Conservation (phyloP, 2,113 vertebrate genomes). For the Oncorhynchus tshawytscha region DNA sequence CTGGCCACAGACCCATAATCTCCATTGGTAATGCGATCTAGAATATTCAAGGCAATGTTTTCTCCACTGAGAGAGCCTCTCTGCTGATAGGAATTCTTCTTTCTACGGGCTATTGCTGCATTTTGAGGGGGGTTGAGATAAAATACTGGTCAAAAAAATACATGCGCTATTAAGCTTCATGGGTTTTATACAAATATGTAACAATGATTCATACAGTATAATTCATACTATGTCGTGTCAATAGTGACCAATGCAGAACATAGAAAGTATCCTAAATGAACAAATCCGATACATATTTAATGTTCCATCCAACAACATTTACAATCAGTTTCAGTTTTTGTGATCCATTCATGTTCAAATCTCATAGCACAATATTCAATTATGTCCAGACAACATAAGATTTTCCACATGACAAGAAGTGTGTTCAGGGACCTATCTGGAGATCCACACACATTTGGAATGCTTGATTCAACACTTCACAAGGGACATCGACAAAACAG, state of each 20-base stretch:
- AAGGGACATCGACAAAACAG: neutral
- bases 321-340: neutral
- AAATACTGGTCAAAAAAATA: neutral
- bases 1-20: slow-evolving; percentile 18
- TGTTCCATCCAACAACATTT: neutral
- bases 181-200: too few species aligned
- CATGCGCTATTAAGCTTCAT: too few species aligned
- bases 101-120: neutral
- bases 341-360: neutral
- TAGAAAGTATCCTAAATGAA: neutral
- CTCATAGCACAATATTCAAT: neutral
- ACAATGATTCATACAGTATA: too few species aligned
- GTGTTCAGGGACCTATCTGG: neutral
- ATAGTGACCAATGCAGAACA: neutral
- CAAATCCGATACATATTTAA: neutral
- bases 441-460: neutral
- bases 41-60: slow-evolving; percentile 31
- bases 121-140: neutral
- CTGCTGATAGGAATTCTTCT: neutral
- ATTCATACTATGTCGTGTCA: neutral
- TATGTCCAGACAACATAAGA: neutral
- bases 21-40: slow-evolving; percentile 35
- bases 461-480: neutral
- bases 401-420: neutral
- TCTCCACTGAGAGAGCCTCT: neutral